These are phyloP conservation scores for Okamejei kenojei DNA, from an alignment of 2,797 vertebrate species.

Conservation along the genomic window DNA sequence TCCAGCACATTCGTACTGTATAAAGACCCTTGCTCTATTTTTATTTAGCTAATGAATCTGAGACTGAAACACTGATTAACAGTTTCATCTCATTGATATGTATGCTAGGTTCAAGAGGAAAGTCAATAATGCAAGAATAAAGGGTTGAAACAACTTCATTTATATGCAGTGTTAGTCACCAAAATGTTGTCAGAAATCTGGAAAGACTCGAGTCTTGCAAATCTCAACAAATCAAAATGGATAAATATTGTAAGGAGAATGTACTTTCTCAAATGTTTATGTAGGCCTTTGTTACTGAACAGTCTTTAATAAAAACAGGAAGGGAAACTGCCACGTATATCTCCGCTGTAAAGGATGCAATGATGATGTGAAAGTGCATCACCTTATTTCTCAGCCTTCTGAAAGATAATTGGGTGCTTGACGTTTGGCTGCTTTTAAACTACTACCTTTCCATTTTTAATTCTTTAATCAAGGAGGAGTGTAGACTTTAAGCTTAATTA, in stretches of 20 bases:
- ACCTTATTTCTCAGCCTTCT: no score
- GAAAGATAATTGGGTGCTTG: no score
- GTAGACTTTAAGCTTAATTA: neutral
- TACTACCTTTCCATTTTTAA: neutral
- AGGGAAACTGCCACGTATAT: neutral
- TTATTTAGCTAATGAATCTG: neutral
- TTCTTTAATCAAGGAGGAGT: neutral
- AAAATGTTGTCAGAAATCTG: neutral
- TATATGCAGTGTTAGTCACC: neutral
- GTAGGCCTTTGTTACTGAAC: neutral
- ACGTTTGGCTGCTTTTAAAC: neutral
- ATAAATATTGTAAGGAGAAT: neutral
- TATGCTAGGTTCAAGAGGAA: neutral
- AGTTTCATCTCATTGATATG: neutral
- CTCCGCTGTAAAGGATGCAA: no score
- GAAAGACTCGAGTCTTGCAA: neutral
- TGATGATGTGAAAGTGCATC: no score
- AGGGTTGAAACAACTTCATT: neutral
- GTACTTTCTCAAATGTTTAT: neutral
- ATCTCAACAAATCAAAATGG: neutral
- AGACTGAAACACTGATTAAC: neutral
- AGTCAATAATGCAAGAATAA: neutral
- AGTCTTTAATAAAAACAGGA: neutral
- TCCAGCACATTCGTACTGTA: no score
- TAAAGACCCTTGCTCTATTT: neutral